Evolutionary conservation across 1,140 invertebrate genomes (phyloP).

Genomic region (Yoshiicerus persimilis): DNA sequence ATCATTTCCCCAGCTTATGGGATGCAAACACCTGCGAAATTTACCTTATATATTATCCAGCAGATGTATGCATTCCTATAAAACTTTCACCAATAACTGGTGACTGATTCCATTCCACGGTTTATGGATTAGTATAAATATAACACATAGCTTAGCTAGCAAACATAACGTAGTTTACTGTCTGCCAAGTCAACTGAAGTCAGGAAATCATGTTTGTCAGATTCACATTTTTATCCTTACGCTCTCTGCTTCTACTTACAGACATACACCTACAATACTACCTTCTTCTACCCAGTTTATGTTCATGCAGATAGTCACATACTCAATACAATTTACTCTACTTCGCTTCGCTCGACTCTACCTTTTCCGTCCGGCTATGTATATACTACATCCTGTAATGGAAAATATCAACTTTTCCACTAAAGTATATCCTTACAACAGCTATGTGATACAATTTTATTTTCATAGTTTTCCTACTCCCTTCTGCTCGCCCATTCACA

Average conservation of each 20-base stretch:
- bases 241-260: background rate
- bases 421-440: no score
- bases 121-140: background rate
- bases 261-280: background rate
- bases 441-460: background rate
- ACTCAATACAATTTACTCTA: background rate
- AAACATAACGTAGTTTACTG: background rate
- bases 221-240: background rate
- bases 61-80: background rate
- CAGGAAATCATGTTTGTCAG: conserved; percentile 19
- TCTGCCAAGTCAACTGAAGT: background rate
- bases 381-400: background rate
- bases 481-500: conserved; percentile 1
- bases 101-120: background rate
- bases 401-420: no score
- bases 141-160: background rate
- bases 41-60: background rate
- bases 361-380: background rate
- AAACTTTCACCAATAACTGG: background rate
- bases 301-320: background rate
- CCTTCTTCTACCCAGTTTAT: background rate
- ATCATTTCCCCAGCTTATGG: conserved; percentile 8
- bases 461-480: background rate
- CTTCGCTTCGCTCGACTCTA: background rate
- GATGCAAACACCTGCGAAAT: conserved; percentile 10